phyloP scores from a whole-genome alignment of 1,140 invertebrate species.

The Agrypnia vestita region DNA sequence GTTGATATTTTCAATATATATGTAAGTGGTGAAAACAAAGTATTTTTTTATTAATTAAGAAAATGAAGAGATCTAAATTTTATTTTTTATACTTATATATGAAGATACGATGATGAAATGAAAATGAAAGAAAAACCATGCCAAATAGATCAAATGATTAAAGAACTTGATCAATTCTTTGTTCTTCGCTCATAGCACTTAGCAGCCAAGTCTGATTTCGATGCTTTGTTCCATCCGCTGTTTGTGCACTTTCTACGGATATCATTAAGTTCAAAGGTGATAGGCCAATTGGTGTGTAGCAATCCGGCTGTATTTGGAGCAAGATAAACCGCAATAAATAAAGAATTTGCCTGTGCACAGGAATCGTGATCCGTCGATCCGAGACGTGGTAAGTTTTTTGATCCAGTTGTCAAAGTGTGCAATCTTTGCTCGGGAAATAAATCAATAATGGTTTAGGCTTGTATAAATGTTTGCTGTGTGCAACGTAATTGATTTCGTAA shows the following conservation, averaged over 20 bases:
- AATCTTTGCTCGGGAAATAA: constrained; percentile 4
- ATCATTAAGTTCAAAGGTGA: constrained; percentile 28
- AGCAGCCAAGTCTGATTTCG: background rate
- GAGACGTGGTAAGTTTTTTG: background rate
- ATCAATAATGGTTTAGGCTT: background rate
- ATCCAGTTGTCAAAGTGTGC: constrained; percentile 3
- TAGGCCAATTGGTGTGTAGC: constrained; percentile 18
- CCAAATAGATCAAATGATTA: background rate
- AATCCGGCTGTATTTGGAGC: background rate
- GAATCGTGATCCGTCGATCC: background rate
- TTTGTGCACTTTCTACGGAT: constrained; percentile 20
- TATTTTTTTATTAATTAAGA: too few species aligned
- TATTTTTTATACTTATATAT: background rate
- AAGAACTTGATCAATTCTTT: background rate
- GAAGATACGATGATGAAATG: background rate
- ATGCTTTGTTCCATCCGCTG: background rate
- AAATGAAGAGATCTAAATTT: background rate
- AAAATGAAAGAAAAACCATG: background rate
- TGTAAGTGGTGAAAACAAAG: too few species aligned
- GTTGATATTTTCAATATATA: too few species aligned
- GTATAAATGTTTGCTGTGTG: background rate
- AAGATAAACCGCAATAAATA: constrained; percentile 8
- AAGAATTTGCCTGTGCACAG: constrained; percentile 17
- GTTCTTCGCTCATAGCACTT: background rate
- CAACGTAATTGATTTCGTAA: background rate